Evolutionary conservation across 2,113 vertebrate genomes (phyloP).

Genomic region (Pseudopipra pipra): DNA sequence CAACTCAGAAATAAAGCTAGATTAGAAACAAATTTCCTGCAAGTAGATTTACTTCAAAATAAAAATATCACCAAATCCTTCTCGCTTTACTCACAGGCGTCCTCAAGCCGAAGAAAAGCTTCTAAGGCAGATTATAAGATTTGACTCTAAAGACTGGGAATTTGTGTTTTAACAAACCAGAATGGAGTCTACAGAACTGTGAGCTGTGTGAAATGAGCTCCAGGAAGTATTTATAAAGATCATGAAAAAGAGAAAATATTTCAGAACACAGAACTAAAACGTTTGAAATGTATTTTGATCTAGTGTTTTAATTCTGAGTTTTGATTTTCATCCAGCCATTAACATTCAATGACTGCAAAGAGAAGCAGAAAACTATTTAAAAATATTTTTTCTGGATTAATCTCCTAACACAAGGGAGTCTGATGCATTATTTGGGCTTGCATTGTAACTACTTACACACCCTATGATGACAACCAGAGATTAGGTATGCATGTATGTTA

Average conservation of each 20-base stretch:
- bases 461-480: neutral
- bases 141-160: neutral
- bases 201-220: constrained; percentile 7
- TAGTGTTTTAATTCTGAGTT: neutral
- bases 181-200: neutral
- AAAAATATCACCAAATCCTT: neutral
- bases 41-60: neutral
- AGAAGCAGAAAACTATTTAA: neutral
- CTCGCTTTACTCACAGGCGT: neutral
- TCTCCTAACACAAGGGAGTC: neutral
- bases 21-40: neutral
- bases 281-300: neutral
- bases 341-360: neutral
- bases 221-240: constrained; percentile 1
- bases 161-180: constrained; percentile 8
- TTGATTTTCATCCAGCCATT: neutral
- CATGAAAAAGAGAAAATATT: neutral
- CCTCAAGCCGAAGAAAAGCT: neutral
- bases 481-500: neutral
- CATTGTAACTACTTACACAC: neutral
- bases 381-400: neutral
- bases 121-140: neutral
- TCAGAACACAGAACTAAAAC: neutral
- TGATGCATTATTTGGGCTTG: neutral
- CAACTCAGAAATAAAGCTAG: neutral